Evolutionary conservation across 23 tunicate genomes (phyloP), one percentile per base, ranked within the genome.

Genomic region (Clavelina lepadiformis): DNA sequence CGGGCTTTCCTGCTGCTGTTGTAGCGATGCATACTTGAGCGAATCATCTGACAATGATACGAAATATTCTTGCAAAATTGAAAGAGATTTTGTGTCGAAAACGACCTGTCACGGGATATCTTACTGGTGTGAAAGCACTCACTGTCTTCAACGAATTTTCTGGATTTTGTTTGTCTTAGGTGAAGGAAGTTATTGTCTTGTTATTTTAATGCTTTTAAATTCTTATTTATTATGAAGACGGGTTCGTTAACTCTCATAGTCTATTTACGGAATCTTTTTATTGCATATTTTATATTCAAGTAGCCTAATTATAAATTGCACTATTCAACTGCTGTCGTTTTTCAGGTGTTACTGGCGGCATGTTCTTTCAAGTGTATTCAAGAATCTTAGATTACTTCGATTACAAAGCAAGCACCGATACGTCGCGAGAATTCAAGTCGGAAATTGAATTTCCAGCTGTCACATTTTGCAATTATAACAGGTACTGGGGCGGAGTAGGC

Each of bases 81-180:
- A 73, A 19, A 73, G 61, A 22, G 83, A 77, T 26, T 77, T 77
- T 8, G 67, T 37, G 1, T 35, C 38, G 0, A 49, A 52, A 37
- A 77, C 83, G 13, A 77, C 83, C 5, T 57, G 66, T 28, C 83
- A 77, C 28, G 83, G 83, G 25, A 38, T 77, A 13, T 22, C 50
- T 23, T 77, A 44, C 56, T 77, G 83, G 58, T 67, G 58, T 38
- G 25, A 21, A 26, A 67, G 65, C 38, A 32, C 29, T n/a, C 15
- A 56, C 37, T 11, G 31, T 11, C 45, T 47, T 3, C 49, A 37
- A 53, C 55, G 73, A 29, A 15, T 67, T 21, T 56, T 77, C 31
- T 77, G 83, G 83, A 41, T 57, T 0, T 7, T 54, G 18, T 45
- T 77, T 2, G 58, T 77, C 1, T 32, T 77, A 8, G 67, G 76